Evolutionary conservation across 2,113 vertebrate species (phyloP), one percentile per base, ranked within the genome.

Genomic region (Alligator sinensis): DNA sequence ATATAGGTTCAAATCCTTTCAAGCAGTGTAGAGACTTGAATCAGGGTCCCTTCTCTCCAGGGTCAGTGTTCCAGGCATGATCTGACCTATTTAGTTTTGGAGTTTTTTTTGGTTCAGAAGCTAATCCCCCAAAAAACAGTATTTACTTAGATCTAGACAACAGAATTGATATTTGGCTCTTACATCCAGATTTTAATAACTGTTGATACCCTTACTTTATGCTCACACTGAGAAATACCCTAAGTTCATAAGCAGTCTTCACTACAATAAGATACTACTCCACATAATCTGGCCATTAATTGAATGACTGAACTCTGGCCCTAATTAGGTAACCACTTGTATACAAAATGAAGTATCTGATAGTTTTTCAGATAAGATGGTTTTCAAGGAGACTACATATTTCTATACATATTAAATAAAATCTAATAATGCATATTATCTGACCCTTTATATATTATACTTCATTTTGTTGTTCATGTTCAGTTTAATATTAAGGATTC

Each of bases 321-420:
- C 28, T 81, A 87, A 93, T 6, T 3, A 61, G 11, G 91, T 25
- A 19, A 38, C 57, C 78, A 22, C 84, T 91, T 84, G 47, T 70
- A 34, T 5, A 34, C 66, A 34, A 64, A 81, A 95, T 18, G n/a
- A 90, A 88, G 60, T 72, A 66, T 83, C 60, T 76, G 59, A 62
- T 76, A 60, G 17, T 82, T 88, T 93, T 47, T 61, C 57, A 88
- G 77, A 21, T 21, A 84, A 91, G 77, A 27, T 21, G 34, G 15
- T 90, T 87, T 83, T 63, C 30, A 28, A 28, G 24, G 60, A 87
- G 57, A 84, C 34, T n/a, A 25, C 13, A 62, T 47, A 55, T 91
- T 10, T 83, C 9, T 22, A 13, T 54, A 58, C 28, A 74, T 82
- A 47, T 93, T 90, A 72, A 34, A 85, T 18, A 3, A 88, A 91